phyloP scores from a whole-genome alignment of 2,888 invertebrate species.

The Bellardia pandia region DNA sequence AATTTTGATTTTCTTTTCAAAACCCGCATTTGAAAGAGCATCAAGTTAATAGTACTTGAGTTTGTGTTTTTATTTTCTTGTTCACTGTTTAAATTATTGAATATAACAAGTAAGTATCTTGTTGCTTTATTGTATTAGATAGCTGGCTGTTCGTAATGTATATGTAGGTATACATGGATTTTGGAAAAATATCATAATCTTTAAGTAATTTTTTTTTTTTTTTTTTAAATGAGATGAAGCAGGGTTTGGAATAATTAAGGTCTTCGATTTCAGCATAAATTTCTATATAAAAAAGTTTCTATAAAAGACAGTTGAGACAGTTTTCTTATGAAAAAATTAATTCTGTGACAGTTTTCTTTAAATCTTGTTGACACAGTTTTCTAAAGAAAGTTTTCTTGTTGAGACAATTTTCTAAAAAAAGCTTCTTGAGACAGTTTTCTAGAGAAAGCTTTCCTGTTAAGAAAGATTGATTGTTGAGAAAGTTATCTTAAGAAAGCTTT shows the following conservation, averaged over 20 bases:
- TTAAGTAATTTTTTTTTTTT: slow-evolving; percentile 46
- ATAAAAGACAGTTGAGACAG: too few relatives aligned
- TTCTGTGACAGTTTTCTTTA: too few relatives aligned
- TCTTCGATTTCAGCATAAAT: not conserved
- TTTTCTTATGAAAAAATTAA: too few relatives aligned
- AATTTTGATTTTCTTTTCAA: slow-evolving; percentile 63
- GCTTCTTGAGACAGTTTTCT: too few relatives aligned
- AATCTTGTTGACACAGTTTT: too few relatives aligned
- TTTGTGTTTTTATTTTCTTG: slow-evolving; percentile 48
- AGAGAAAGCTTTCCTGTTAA: too few relatives aligned
- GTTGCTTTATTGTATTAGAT: slow-evolving; percentile 61
- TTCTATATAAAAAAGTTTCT: not conserved
- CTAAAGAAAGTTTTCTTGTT: too few relatives aligned
- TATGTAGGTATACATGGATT: not conserved
- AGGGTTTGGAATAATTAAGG: slow-evolving; percentile 20
- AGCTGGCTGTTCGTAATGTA: slow-evolving; percentile 9
- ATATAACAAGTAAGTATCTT: slow-evolving; percentile 71
- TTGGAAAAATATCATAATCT: slow-evolving; percentile 54
- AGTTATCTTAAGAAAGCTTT: too few relatives aligned
- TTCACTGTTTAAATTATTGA: slow-evolving; percentile 52
- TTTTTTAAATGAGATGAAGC: slow-evolving; percentile 6
- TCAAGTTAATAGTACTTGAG: slow-evolving; percentile 73
- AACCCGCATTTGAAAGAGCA: slow-evolving; percentile 72
- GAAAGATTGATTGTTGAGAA: too few relatives aligned
- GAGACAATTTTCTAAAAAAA: too few relatives aligned